These are phyloP conservation scores for Patella vulgata DNA, from an alignment of 1,140 invertebrate genomes.

Conservation along the genomic window DNA sequence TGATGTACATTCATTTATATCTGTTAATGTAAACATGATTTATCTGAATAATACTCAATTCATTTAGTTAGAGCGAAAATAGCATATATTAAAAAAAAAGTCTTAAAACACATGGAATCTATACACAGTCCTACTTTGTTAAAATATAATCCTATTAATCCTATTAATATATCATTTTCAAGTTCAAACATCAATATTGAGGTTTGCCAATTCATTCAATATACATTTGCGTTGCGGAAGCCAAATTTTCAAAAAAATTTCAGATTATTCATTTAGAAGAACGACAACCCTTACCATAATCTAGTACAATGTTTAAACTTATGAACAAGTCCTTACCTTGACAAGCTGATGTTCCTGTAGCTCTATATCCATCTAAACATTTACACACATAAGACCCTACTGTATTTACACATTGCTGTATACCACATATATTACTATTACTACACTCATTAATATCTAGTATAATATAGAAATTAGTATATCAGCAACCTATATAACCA, in stretches of 20 bases:
- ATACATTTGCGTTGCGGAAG: not conserved
- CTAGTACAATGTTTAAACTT: too few relatives aligned
- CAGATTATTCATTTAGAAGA: too few relatives aligned
- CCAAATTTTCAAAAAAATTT: too few relatives aligned
- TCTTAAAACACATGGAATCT: too few relatives aligned
- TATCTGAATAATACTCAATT: not conserved
- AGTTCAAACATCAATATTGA: not conserved
- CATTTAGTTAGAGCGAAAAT: constrained; percentile 1
- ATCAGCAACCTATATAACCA: not conserved
- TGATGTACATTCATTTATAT: constrained; percentile 39
- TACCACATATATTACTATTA: not conserved
- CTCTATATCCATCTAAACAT: constrained; percentile 27
- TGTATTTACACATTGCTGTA: constrained; percentile 19
- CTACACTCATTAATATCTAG: constrained; percentile 30
- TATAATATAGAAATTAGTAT: not conserved
- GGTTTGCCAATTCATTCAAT: not conserved
- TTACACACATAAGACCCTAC: constrained; percentile 18
- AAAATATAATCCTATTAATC: not conserved
- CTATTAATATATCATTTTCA: not conserved
- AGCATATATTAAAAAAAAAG: not conserved
- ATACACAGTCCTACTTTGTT: too few relatives aligned
- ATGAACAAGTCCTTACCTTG: constrained; percentile 23
- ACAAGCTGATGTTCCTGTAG: constrained; percentile 14
- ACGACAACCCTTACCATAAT: too few relatives aligned
- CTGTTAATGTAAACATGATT: constrained; percentile 24